Percentiles rank a stretch among this genome's conserved stretches.
Evolutionary conservation across 2,888 invertebrate species (phyloP).

Genomic region (Metalampra italica): DNA sequence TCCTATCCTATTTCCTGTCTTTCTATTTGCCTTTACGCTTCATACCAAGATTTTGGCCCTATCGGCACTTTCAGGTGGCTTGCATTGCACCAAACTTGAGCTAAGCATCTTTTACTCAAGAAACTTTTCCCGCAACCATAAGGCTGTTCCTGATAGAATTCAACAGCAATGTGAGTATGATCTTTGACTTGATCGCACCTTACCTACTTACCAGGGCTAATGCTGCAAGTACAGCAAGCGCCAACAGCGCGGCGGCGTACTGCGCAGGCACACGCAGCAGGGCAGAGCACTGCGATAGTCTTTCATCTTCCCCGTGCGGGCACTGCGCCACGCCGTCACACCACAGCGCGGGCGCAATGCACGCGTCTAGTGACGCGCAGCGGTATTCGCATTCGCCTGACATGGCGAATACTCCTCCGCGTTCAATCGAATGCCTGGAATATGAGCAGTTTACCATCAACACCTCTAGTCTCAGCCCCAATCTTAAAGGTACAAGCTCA

Average conservation of each 20-base stretch:
- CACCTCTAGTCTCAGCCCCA: too few relatives aligned
- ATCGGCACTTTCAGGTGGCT: too few relatives aligned
- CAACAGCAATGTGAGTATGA: too few relatives aligned
- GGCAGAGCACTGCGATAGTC: conserved; percentile 88
- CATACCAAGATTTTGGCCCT: too few relatives aligned
- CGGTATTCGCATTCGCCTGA: conserved; percentile 86
- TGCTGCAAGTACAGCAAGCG: conserved; percentile 66
- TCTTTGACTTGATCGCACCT: not conserved
- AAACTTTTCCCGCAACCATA: too few relatives aligned
- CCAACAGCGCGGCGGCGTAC: conserved; percentile 80
- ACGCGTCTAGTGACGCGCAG: conserved; percentile 89
- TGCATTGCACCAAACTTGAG: too few relatives aligned
- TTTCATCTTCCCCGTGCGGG: conserved; percentile 89
- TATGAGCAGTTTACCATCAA: not conserved
- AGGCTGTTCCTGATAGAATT: too few relatives aligned
- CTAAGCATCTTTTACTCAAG: too few relatives aligned
- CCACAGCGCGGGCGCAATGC: conserved; percentile 88
- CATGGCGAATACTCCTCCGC: conserved; percentile 77
- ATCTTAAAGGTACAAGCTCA: too few relatives aligned
- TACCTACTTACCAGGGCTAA: conserved; percentile 70
- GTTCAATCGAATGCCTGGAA: conserved; percentile 72
- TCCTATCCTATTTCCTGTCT: too few relatives aligned
- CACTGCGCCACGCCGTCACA: conserved; percentile 89
- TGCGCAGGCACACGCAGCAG: conserved; percentile 87
- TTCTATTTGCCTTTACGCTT: too few relatives aligned